phyloP scores from a whole-genome alignment of 2,888 invertebrate genomes.

The Hyposoter didymator region DNA sequence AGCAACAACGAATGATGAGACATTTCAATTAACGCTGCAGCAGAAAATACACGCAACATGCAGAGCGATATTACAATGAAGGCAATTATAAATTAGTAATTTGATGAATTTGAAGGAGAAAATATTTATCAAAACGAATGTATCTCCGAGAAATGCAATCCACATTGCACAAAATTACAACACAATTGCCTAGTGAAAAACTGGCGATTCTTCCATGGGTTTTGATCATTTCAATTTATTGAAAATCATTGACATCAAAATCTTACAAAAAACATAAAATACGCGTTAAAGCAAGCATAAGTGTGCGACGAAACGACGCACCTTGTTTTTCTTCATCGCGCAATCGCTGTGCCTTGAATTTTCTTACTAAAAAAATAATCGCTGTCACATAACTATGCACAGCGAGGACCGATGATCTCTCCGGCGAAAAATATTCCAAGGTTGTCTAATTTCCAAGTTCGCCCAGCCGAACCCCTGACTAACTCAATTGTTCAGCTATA shows the following conservation, averaged over 20 bases:
- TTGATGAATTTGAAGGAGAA: background rate
- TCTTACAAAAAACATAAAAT: too few species aligned
- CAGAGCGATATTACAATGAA: background rate
- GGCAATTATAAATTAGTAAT: background rate
- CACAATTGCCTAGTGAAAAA: background rate
- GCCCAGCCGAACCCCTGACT: constrained; percentile 77
- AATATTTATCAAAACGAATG: background rate
- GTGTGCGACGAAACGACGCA: too few species aligned
- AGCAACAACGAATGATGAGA: background rate
- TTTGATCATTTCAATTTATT: background rate
- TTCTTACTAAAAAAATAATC: background rate
- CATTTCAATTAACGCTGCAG: background rate
- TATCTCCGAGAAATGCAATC: background rate
- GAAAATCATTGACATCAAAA: background rate
- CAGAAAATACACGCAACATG: background rate
- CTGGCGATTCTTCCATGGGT: background rate
- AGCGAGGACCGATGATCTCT: background rate
- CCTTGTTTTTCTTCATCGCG: too few species aligned
- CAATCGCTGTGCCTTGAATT: background rate
- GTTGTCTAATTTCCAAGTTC: constrained; percentile 75
- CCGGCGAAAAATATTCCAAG: constrained; percentile 18
- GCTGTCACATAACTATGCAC: background rate
- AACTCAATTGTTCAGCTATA: constrained; percentile 77
- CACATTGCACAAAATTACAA: background rate
- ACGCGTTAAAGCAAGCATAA: too few species aligned